Percentiles rank a stretch among this genome's conserved stretches.
Evolutionary conservation across 2,113 vertebrate species (phyloP).

Genomic region (Willisornis vidua): DNA sequence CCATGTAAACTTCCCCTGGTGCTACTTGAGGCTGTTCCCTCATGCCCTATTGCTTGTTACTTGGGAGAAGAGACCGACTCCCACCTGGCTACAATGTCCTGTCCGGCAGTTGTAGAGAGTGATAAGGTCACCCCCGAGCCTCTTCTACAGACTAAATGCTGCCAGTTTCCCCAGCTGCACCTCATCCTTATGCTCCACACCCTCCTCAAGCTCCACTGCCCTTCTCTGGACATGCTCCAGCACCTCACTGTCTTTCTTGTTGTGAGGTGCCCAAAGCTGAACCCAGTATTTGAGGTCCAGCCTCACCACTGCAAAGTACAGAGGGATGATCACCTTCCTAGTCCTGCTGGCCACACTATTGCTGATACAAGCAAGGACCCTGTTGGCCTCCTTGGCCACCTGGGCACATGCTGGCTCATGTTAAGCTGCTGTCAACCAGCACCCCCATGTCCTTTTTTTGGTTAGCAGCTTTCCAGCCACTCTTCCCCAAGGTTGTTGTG

Average conservation of each 20-base stretch:
- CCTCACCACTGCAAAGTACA: background rate
- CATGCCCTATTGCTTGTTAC: background rate
- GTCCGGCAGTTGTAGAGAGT: background rate
- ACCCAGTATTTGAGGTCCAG: rapidly evolving
- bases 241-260: background rate
- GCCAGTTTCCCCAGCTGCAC: background rate
- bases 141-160: background rate
- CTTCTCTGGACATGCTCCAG: rapidly evolving
- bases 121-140: background rate
- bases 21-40: background rate
- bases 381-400: background rate
- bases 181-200: background rate
- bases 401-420: background rate
- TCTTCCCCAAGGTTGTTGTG: background rate
- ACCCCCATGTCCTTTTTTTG: background rate
- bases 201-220: rapidly evolving
- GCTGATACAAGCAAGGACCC: background rate
- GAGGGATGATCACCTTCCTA: no score
- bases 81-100: background rate
- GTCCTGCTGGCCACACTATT: background rate
- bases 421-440: rapidly evolving
- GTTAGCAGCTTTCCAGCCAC: background rate
- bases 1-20: background rate
- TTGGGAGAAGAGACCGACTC: rapidly evolving
- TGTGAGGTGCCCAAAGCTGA: background rate